Evolutionary conservation across 2,888 invertebrate genomes (phyloP).

Genomic region (Cetonia aurata): DNA sequence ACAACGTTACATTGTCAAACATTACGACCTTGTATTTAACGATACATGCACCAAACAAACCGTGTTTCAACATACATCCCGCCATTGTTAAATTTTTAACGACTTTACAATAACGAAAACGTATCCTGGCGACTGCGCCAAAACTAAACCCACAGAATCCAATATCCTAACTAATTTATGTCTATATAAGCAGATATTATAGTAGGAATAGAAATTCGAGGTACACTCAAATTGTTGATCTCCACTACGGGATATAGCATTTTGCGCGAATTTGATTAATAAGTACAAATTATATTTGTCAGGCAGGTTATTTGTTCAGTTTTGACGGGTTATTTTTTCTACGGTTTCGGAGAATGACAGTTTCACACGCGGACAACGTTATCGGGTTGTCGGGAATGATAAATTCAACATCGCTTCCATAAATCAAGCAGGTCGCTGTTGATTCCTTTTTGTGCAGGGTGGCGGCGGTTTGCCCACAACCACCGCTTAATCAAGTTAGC

Average conservation of each 20-base stretch:
- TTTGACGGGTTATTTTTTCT: slow-evolving; percentile 11
- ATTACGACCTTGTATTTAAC: too few relatives aligned
- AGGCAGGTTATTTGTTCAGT: not conserved
- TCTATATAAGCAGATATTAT: too few relatives aligned
- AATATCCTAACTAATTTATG: too few relatives aligned
- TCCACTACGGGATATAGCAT: not conserved
- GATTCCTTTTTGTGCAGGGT: slow-evolving; percentile 10
- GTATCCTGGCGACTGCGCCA: too few relatives aligned
- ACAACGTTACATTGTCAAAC: too few relatives aligned
- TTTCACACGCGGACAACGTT: not conserved
- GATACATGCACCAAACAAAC: too few relatives aligned
- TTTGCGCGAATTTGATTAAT: not conserved
- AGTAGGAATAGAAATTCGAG: too few relatives aligned
- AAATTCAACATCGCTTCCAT: slow-evolving; percentile 35
- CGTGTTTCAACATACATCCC: too few relatives aligned
- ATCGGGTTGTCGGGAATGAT: slow-evolving; percentile 26
- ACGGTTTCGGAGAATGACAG: not conserved
- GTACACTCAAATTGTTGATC: too few relatives aligned
- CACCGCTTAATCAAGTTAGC: slow-evolving; percentile 33
- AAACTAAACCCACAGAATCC: too few relatives aligned
- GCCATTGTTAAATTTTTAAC: too few relatives aligned
- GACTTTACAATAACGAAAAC: too few relatives aligned
- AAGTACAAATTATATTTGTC: slow-evolving; percentile 30
- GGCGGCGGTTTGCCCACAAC: not conserved
- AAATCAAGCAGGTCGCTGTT: slow-evolving; percentile 29